Percentiles rank a stretch among this genome's conserved stretches.
Evolutionary conservation across 2,113 vertebrate species (phyloP).

Genomic region (Sardina pilchardus): DNA sequence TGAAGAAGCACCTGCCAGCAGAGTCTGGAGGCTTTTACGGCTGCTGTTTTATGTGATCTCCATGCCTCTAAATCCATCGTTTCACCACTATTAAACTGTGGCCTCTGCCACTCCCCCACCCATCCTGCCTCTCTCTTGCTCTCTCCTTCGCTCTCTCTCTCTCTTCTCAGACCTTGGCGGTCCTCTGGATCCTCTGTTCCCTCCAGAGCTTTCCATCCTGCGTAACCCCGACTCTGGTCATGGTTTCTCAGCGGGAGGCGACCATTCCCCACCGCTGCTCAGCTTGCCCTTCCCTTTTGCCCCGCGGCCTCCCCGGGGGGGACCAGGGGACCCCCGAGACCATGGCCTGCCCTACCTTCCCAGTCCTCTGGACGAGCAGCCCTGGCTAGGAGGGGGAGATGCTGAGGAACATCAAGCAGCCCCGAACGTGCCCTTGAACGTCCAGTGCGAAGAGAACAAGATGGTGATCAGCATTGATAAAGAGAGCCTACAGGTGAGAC

Average conservation of each 20-base stretch:
- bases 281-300: conserved; percentile 76
- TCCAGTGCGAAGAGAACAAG: conserved; percentile 82
- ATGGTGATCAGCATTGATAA: conserved; percentile 89
- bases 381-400: conserved; percentile 50
- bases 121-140: background rate
- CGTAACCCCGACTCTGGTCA: conserved; percentile 58
- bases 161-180: conserved; percentile 59
- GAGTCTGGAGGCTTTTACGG: conserved; percentile 26
- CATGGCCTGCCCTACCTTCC: conserved; percentile 54
- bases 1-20: conserved; percentile 25
- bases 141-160: background rate
- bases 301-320: conserved; percentile 49
- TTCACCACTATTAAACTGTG: conserved; percentile 24
- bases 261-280: conserved; percentile 53
- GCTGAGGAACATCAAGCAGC: conserved; percentile 77
- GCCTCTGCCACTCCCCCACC: background rate
- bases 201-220: conserved; percentile 80
- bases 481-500: conserved; percentile 85
- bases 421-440: conserved; percentile 72
- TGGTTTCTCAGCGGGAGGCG: conserved; percentile 44
- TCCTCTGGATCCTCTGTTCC: conserved; percentile 60
- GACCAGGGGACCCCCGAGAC: no score
- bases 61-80: conserved; percentile 33
- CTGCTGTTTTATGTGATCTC: conserved; percentile 20
- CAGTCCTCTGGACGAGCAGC: conserved; percentile 26